Conservation (phyloP, 2,888 invertebrate genomes). For the Heliothis peltigera region DNA sequence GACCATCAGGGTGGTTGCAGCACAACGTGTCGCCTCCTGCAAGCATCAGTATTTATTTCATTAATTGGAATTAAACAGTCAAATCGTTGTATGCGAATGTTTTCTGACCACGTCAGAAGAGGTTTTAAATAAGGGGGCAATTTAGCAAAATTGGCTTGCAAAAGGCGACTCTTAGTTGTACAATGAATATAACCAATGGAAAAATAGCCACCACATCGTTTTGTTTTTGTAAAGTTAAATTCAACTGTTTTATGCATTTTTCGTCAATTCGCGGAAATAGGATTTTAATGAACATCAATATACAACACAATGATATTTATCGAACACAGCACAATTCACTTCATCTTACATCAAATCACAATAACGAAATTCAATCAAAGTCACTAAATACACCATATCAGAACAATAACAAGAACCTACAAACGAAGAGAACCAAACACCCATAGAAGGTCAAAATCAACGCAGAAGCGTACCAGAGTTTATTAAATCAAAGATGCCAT, state of each 20-base stretch:
- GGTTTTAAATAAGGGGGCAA: slow-evolving; percentile 17
- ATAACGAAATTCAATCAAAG: slow-evolving; percentile 1
- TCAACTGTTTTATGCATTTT: neutral
- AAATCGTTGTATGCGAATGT: slow-evolving; percentile 13
- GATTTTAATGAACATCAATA: neutral
- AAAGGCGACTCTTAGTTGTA: slow-evolving; percentile 67
- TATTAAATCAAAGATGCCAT: slow-evolving; percentile 74
- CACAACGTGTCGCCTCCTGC: slow-evolving; percentile 85
- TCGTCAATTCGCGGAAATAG: neutral
- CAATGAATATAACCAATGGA: neutral
- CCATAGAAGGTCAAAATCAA: slow-evolving; percentile 43
- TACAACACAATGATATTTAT: neutral
- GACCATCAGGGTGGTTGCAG: slow-evolving; percentile 77
- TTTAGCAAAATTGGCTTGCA: slow-evolving; percentile 73
- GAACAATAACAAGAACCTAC: slow-evolving; percentile 23
- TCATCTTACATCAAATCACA: slow-evolving; percentile 7
- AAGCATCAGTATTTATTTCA: slow-evolving; percentile 78
- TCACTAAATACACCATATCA: neutral
- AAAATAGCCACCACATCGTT: neutral
- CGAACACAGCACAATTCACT: slow-evolving; percentile 9
- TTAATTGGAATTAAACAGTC: slow-evolving; percentile 47
- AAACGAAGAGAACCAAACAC: slow-evolving; percentile 50
- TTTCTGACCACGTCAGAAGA: slow-evolving; percentile 3
- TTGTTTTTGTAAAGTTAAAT: neutral
- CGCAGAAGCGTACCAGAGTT: slow-evolving; percentile 70